Evolutionary conservation across 2,113 vertebrate species (phyloP).

Genomic region (Junco hyemalis): DNA sequence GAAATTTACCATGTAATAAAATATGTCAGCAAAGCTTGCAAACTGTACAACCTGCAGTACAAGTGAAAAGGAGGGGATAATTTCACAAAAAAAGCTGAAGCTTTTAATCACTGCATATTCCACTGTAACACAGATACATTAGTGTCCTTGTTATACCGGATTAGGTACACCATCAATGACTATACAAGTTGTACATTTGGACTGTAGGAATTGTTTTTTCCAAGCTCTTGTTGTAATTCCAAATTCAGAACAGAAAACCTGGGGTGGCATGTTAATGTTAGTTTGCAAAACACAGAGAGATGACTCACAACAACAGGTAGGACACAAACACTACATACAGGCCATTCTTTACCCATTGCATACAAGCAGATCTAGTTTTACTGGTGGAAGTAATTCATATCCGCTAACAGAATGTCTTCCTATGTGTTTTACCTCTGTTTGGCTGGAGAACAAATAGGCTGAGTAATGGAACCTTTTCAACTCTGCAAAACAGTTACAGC

Average conservation of each 20-base stretch:
- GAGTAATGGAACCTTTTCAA: neutral
- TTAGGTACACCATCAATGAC: neutral
- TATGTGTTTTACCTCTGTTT: neutral
- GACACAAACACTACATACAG: neutral
- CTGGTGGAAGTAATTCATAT: neutral
- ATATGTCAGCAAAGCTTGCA: neutral
- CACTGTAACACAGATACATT: neutral
- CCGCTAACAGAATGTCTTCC: neutral
- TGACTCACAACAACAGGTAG: neutral
- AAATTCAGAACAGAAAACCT: neutral
- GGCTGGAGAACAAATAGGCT: neutral
- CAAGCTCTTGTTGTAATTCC: neutral
- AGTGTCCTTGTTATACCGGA: neutral
- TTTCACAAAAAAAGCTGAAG: neutral
- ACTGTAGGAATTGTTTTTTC: neutral
- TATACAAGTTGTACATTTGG: neutral
- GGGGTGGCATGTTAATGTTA: neutral
- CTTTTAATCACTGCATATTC: neutral
- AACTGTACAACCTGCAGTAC: neutral
- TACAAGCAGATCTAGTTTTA: neutral
- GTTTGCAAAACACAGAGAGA: neutral
- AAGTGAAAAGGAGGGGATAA: neutral
- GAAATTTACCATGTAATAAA: neutral
- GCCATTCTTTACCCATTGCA: rapidly evolving
- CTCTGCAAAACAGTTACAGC: neutral